These are phyloP conservation scores for Chymomyza procnemis DNA, from an alignment of 2,888 invertebrate species.

Conservation along the genomic window DNA sequence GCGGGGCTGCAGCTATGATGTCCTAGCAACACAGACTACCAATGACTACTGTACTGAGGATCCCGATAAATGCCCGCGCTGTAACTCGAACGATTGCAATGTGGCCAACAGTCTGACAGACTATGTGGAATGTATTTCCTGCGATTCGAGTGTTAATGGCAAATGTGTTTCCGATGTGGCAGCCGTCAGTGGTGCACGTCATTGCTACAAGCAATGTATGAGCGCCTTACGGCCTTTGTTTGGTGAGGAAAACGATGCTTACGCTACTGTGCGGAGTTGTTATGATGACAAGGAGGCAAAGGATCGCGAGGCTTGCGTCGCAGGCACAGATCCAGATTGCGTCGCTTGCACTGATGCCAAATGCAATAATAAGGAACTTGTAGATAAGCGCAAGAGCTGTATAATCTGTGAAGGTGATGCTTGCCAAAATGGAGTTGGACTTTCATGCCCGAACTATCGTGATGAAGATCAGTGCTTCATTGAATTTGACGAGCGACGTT, in stretches of 20 bases:
- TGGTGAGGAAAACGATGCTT: slow-evolving; percentile 63
- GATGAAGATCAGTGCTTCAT: slow-evolving; percentile 68
- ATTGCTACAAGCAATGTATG: slow-evolving; percentile 68
- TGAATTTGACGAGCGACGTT: slow-evolving; percentile 61
- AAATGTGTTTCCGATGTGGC: slow-evolving; percentile 49
- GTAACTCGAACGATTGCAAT: slow-evolving; percentile 76
- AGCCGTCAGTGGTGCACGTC: slow-evolving; percentile 46
- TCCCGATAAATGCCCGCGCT: slow-evolving; percentile 62
- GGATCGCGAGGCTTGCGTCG: slow-evolving; percentile 61
- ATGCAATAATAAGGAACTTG: slow-evolving; percentile 64
- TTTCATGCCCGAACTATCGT: slow-evolving; percentile 62
- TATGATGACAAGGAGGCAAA: slow-evolving; percentile 69
- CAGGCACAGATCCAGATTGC: slow-evolving; percentile 52
- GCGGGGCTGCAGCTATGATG: slow-evolving; percentile 65
- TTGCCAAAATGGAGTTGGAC: slow-evolving; percentile 51
- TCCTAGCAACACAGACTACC: slow-evolving; percentile 29
- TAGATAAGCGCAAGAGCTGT: slow-evolving; percentile 56
- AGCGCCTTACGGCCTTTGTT: slow-evolving; percentile 65
- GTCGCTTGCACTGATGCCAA: slow-evolving; percentile 49
- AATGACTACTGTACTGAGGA: slow-evolving; percentile 55
- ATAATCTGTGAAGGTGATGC: slow-evolving; percentile 57
- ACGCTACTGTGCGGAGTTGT: slow-evolving; percentile 67
- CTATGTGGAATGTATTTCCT: slow-evolving; percentile 69
- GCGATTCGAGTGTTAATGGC: slow-evolving; percentile 58
- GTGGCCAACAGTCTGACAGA: slow-evolving; percentile 50